Evolutionary conservation across 2,888 invertebrate species (phyloP), one percentile per base, ranked within the genome.

Genomic region (Itoplectis maculator): DNA sequence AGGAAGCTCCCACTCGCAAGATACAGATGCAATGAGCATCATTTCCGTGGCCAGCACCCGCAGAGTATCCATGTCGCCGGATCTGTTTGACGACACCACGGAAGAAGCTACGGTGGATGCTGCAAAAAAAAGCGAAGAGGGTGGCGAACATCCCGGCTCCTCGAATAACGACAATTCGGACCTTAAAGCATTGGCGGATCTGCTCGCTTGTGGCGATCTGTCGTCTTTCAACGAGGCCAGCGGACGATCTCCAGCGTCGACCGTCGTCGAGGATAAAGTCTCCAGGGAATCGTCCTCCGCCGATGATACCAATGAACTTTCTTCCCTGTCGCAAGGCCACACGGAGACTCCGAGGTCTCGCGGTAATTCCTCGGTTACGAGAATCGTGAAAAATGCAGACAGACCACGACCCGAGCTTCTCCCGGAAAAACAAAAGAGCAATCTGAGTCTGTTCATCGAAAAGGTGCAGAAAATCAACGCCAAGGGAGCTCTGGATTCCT

Each of bases 401-500:
- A 15, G 9, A 51, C 20, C 75, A 37, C 42, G 59, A 70, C 61
- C 69, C 9, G 69, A 65, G 11, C 23, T 42, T 20, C 69, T 63
- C 1, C 18, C 72, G 11, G 47, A 42, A 9, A 89, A 80, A 45
- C 59, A 56, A 35, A 90, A 87, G 77, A 87, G 88, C 63, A 79
- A 91, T 73, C 73, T 92, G 15, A 90, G 87, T 78, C 47, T 88
- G 49, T 90, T 90, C 59, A 89, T 92, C 59, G 90, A 89, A 37
- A 87, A 87, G 75, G 73, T 89, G 13, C 85, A 86, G 20, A 87
- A 35, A 63, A 81, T 85, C 75, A 92, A 91, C 75, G 88, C 86
- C 5, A 81, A 79, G 35, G 59, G 81, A 4, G 68, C 70, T 29
- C 20, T 61, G 29, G 82, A 81, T 66, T 72, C 84, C 37, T 77